Evolutionary conservation across 2,888 invertebrate species (phyloP).

Genomic region (Himalopsyche japonica): DNA sequence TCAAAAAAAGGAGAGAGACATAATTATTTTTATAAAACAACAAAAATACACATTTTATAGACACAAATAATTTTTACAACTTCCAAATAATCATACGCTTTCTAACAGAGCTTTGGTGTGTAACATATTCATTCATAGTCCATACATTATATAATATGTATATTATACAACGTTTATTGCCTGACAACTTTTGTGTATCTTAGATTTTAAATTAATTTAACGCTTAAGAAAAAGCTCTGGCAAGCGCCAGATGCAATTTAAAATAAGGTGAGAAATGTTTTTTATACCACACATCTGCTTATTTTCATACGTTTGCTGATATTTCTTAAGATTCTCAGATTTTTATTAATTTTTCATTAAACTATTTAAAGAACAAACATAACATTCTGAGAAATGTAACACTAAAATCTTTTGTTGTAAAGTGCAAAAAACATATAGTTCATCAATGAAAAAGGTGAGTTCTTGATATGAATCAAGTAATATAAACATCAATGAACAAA

Average conservation of each 20-base stretch:
- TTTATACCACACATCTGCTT: not conserved
- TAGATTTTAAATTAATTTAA: not conserved
- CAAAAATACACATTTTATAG: not conserved
- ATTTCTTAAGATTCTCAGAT: not conserved
- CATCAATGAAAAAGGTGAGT: no score
- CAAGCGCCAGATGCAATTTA: not conserved
- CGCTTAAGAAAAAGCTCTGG: not conserved
- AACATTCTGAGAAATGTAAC: no score
- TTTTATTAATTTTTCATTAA: not conserved
- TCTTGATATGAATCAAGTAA: no score
- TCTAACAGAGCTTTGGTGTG: not conserved
- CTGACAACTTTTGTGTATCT: not conserved
- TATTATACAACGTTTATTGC: no score
- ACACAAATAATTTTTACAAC: no score
- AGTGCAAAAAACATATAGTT: no score
- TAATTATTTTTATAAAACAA: no score
- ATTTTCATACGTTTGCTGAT: not conserved
- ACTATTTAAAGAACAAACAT: not conserved
- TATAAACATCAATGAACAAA: not conserved
- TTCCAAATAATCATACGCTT: not conserved
- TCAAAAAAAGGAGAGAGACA: no score
- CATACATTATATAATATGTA: not conserved
- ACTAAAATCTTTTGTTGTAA: no score
- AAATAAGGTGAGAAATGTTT: not conserved
- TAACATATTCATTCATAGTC: not conserved